A percentile compares a stretch with the other conserved stretches of the same genome.
Evolutionary conservation across 2,888 invertebrate species (phyloP).

Genomic region (Nemurella pictetii): DNA sequence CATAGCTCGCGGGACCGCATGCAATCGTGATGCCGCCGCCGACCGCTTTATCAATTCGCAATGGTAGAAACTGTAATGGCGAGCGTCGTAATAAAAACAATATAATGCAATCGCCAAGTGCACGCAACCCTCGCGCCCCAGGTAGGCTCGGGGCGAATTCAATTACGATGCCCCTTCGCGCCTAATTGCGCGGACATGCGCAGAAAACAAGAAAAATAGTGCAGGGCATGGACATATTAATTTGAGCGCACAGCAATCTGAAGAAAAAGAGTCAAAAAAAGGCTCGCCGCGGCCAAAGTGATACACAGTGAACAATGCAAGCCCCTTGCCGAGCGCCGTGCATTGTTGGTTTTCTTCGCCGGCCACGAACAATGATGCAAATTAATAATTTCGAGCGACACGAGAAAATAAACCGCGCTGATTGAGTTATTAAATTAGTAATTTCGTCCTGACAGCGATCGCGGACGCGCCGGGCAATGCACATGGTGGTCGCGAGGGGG

Average conservation of each 20-base stretch:
- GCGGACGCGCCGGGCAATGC: no score
- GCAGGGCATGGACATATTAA: not conserved
- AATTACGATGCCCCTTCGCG: not conserved
- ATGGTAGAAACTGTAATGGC: not conserved
- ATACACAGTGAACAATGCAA: not conserved
- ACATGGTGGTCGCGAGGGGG: no score
- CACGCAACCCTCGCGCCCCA: not conserved
- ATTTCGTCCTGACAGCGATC: conserved; percentile 4
- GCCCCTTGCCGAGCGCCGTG: not conserved
- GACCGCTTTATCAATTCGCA: no score
- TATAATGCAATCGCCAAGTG: not conserved
- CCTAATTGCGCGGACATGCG: not conserved
- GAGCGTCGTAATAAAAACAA: not conserved
- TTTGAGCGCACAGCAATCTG: not conserved
- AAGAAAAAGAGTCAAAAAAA: no score
- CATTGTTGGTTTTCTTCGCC: conserved; percentile 14
- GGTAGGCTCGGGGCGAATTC: not conserved
- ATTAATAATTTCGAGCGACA: not conserved
- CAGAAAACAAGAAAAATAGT: not conserved
- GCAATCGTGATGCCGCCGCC: not conserved
- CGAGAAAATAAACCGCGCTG: not conserved
- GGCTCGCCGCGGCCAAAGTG: not conserved
- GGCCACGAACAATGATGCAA: not conserved
- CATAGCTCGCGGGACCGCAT: not conserved
- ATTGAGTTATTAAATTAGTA: conserved; percentile 26